Evolutionary conservation across 1,140 invertebrate species (phyloP).

Genomic region (Neodiprion pinetum): DNA sequence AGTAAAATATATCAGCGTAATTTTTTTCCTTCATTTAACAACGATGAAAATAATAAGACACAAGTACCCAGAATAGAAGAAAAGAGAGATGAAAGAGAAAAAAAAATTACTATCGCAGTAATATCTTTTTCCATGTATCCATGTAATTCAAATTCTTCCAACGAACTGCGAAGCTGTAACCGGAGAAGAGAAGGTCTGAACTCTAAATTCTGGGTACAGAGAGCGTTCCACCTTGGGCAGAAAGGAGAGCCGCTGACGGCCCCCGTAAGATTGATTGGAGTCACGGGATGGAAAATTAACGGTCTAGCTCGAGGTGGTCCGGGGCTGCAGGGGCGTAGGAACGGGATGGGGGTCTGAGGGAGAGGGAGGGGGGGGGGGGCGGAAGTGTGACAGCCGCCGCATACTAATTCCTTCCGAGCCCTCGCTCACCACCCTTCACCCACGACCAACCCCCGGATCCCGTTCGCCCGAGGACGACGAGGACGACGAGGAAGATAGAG

Average conservation of each 20-base stretch:
- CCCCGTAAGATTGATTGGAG: conserved; percentile 57
- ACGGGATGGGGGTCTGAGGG: conserved; percentile 31
- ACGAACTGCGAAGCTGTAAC: not conserved
- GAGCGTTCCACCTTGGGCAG: conserved; percentile 22
- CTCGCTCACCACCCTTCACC: not conserved
- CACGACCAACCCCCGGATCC: conserved; percentile 22
- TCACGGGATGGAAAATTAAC: conserved; percentile 62
- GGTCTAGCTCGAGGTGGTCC: conserved; percentile 41
- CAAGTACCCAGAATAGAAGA: not conserved
- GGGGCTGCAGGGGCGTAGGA: conserved; percentile 22
- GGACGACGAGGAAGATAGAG: not conserved
- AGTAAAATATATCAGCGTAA: not conserved
- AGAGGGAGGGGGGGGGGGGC: conserved; percentile 28
- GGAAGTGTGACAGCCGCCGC: conserved; percentile 49
- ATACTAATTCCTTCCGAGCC: conserved; percentile 50
- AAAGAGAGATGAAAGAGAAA: not conserved
- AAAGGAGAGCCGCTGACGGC: conserved; percentile 49
- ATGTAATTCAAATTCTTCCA: not conserved
- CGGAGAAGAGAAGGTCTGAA: not conserved
- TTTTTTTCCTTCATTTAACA: not conserved
- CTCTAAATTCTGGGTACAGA: not conserved
- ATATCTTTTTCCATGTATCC: not conserved
- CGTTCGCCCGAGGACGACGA: conserved; percentile 24
- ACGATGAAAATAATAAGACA: not conserved
- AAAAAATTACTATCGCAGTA: too few relatives aligned